Evolutionary conservation across 1,140 invertebrate species (phyloP), one percentile per base, ranked within the genome.

Genomic region (Macrostomum lignano): DNA sequence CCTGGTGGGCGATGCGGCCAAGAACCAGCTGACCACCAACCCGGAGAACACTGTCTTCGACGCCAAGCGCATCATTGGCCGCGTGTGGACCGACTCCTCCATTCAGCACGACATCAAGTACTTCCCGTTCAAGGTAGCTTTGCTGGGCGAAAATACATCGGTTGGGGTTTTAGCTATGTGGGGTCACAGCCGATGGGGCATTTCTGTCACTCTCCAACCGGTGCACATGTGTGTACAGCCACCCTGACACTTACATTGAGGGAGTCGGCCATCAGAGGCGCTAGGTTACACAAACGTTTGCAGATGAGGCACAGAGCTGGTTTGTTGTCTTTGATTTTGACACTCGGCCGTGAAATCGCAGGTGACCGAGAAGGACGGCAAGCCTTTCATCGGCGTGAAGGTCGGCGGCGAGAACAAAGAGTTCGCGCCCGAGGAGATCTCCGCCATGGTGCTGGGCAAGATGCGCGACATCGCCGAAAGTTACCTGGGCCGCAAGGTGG

Each of bases 1-100:
- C 19, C 57, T 84, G 6, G 72, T 82, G 37, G 77, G 78, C 13
- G 76, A 84, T 51, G 65, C 59, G 1, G 62, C 62, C 13, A 65
- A 72, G 49, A 71, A 63, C 41, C 59, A 63, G 42, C 49, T 58
- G 17, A 58, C 61, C 25, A 77, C 81, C 70, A 88, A 91, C 54
- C 76, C 79, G 35, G 71, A 71, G 48, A 88, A 91, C 65, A 88
- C 82, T 36, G 74, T 93, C 55, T 93, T 88, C 58, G 75, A 64
- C 40, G 52, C 48, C 36, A 86, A 86, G 51, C 72, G 81, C 55
- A 61, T 88, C 17, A 86, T 76, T 37, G 74, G 74, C 2, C 61
- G 74, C 19, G 65, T 65, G 42, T 77, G 67, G 43, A 67, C 74
- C 40, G 74, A 78, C 46, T 46, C 56, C 1, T 67, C 67, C 38